Evolutionary conservation across 2,113 vertebrate species (phyloP), one percentile per base, ranked within the genome.

Genomic region (Furnarius figulus): DNA sequence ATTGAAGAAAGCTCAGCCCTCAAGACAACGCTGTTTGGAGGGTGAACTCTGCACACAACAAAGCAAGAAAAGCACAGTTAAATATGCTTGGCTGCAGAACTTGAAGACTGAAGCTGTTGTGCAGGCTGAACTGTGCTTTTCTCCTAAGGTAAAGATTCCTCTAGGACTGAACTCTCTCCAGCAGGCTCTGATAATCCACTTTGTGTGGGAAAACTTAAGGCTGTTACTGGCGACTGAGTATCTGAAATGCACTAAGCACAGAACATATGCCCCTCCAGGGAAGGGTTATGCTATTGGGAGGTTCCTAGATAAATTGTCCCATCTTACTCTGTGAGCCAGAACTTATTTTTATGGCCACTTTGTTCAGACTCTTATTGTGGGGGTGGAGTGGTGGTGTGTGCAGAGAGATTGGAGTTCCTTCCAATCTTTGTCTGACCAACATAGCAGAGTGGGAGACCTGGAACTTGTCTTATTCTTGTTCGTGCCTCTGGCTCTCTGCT

Each of bases 401-500:
- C 62, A 73, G 59, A n/a, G 86, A 89, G 71, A 73, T 4, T 70
- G 53, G 87, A 65, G 81, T 31, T 93, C 40, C 66, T 87, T 95
- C 90, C 92, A 93, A 1, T 74, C 93, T 90, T 90, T 94, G 81
- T 94, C 78, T 90, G 87, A 88, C 61, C 80, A 79, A 14, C 56
- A 12, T 0, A 90, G 76, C 0, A 0, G 68, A 92, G 68, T 83
- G 78, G 68, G 88, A 92, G 87, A 93, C 90, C 87, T 95, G 92
- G 85, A 96, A 81, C 75, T 85, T 96, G 76, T 81, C 83, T 93
- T 55, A 19, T 25, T 97, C 68, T 37, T 47, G 46, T 94, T 93
- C 2, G 0, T 95, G 91, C 62, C 83, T 95, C 90, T 96, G 94
- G 61, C 90, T 94, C 87, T 95, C 40, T 90, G 79, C 68, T 87